Base-by-base conservation (phyloP, 1,140 invertebrate genomes). In the Microplitis demolitor region DNA sequence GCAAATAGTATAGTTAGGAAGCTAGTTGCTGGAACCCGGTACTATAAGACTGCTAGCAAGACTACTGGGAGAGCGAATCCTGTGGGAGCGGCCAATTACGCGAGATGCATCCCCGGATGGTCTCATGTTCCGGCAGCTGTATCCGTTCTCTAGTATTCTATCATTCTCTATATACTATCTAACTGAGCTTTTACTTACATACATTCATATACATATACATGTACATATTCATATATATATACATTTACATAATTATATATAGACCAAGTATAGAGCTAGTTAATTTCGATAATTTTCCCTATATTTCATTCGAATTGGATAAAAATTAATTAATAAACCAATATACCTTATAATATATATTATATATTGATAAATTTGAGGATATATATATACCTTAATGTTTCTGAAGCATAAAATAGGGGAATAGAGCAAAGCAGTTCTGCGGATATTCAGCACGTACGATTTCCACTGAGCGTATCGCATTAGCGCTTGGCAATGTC, bases 51-150 rank as follows among this genome's bases (percentile, higher is more conserved):
- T 66, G 14, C 45, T 39, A 50, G 63, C 24, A 24, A 66, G 39
- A 9, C 45, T 66, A 24, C 37, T 50, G 24, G 39, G 37, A 11
- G 39, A 45, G 39, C 11, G 39, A 51, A 37, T 51, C 63, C 63
- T 50, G 63, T 14, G 63, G 63, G 63, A 66, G 63, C 45, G 45
- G 34, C 63, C 63, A 66, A 66, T 66, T 66, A 66, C 63, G 37
- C 35, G 45, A 35, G 63, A 11, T 66, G 63, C 63, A 66, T 66
- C 63, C 63, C 63, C 63, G 63, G 63, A 66, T 39, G 63, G 45
- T 66, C 63, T 66, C 63, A 45, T 66, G 63, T 66, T 66, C 63
- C 63, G 45, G 63, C 63, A 66, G 63, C 63, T 66, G 63, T 66
- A 66, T 66, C 63, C 63, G 45, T 66, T 66, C 45, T 39, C 37